Evolutionary conservation across 2,113 vertebrate species (phyloP), one percentile per base, ranked within the genome.

Genomic region (Phainopepla nitens): DNA sequence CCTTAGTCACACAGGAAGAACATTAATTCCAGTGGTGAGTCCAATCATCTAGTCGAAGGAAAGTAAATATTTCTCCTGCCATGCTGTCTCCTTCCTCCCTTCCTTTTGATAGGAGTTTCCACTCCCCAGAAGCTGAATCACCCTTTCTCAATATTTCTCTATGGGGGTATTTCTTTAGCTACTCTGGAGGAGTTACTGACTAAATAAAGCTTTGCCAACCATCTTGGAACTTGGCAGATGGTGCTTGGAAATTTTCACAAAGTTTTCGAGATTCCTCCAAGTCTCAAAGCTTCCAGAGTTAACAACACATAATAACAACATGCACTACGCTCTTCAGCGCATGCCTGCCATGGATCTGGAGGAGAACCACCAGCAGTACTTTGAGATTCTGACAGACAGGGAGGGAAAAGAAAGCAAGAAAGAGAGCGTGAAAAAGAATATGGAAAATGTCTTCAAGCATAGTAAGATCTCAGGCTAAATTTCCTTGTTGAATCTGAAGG

Each of bases 251-350:
- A 62, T 76, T 49, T 72, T 65, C 56, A 65, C 6, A 31, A 27
- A 64, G n/a, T 69, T 93, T 51, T 61, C 11, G 3, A 76, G 53
- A 51, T 60, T 24, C 22, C 28, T 68, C 9, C 44, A 39, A 90
- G 39, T 33, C 31, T 36, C 61, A 70, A 57, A 36, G 13, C 56
- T 85, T 28, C 24, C 56, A 29, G 39, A 60, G 12, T 65, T 81
- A 72, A 31, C 44, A 87, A 27, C 21, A 60, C 21, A 3, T n/a
- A 15, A 15, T 2, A 29, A 28, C 24, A 72, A 35, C 36, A 41
- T 49, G 13, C 17, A 18, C 24, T 58, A 0, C 29, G 44, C 41
- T 56, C 44, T 69, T 64, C 56, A 78, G 18, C 0, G 0, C 12
- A 20, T 84, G 15, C 23, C 36, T 70, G 6, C 53, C 18, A 13